Evolutionary conservation across 2,797 vertebrate genomes (phyloP).

Genomic region (Lepidocolaptes lacrymiger): DNA sequence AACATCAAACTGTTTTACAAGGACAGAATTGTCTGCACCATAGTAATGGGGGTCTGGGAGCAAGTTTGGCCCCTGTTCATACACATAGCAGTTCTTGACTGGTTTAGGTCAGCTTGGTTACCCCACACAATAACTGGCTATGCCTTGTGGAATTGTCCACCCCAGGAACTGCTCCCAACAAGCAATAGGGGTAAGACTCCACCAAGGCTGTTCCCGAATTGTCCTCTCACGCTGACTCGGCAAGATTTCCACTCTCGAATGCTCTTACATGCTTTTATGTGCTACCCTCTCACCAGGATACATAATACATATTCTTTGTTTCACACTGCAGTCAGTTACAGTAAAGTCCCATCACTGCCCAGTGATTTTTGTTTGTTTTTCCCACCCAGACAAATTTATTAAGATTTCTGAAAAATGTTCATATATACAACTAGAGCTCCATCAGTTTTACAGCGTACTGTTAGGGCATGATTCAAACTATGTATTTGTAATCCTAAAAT

Average conservation of each 20-base stretch:
- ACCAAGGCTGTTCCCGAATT: background rate
- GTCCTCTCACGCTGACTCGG: background rate
- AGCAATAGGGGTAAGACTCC: background rate
- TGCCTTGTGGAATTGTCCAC: background rate
- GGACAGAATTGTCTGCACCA: background rate
- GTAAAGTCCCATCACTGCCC: background rate
- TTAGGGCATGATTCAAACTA: background rate
- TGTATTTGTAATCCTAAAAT: background rate
- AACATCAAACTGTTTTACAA: background rate
- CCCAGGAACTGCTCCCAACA: background rate
- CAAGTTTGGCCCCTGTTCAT: background rate
- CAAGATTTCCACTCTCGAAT: background rate
- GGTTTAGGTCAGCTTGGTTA: background rate
- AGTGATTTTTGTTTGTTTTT: background rate
- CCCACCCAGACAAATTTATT: background rate
- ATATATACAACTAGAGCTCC: background rate
- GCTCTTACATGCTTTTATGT: background rate
- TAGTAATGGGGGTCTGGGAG: background rate
- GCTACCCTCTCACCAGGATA: too few species aligned
- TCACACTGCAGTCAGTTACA: background rate
- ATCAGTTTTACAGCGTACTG: background rate
- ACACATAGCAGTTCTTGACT: background rate
- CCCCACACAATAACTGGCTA: background rate
- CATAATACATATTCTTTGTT: background rate
- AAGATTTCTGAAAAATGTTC: background rate